Evolutionary conservation across 1,140 invertebrate genomes (phyloP), one percentile per base, ranked within the genome.

Genomic region (Nymphalis io): DNA sequence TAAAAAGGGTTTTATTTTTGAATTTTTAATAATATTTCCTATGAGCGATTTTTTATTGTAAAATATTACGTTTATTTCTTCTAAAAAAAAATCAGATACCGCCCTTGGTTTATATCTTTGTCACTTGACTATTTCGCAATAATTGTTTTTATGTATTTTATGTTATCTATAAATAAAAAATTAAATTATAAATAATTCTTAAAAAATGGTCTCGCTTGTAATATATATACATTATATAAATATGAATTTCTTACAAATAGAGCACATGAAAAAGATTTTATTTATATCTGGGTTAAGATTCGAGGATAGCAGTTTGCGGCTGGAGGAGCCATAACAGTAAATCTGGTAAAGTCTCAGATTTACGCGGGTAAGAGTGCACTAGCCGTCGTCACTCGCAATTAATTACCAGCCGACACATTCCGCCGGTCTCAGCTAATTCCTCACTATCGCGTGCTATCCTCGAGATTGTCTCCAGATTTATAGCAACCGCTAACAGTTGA

Each of bases 291-390:
- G 68, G 72, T 62, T 78, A 78, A 59, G 58, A 65, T 62, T 60
- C 38, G 21, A 51, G 48, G n/a, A 40, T 18, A 46, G 58, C 73
- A 74, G 55, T 33, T 70, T 72, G 73, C 65, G 73, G 74, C 80
- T 78, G 74, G 61, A 72, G 65, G 69, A 58, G 70, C 82, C 70
- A 83, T 88, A 88, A 85, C 82, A 84, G 78, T 88, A 88, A 86
- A 88, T 88, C 83, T 82, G 75, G 60, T 66, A 73, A 73, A 82
- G 75, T 72, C 71, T 68, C 65, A 74, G 83, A 87, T 85, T 85
- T 87, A 84, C 79, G 75, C 58, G 66, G 73, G 51, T 66, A 72
- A 69, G 67, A 81, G 70, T 80, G 80, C 76, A 81, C 68, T 73
- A 74, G 72, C 71, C 66, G 74, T 62, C 44, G 64, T 23, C 46